These are phyloP conservation scores for Clunio marinus DNA, from an alignment of 2,888 invertebrate species.

Conservation along the genomic window DNA sequence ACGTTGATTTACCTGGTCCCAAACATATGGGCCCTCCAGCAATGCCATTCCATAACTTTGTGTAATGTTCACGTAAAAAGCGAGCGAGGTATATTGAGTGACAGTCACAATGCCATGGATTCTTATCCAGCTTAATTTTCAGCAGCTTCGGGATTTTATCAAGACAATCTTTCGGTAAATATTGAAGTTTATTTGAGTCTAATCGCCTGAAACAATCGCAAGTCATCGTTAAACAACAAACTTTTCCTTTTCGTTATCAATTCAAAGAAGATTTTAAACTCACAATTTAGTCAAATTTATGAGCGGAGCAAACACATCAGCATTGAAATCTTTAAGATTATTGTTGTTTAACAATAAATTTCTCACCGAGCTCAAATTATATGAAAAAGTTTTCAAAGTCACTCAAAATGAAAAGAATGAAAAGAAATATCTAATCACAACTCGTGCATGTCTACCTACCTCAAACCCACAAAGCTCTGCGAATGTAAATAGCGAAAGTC, in stretches of 20 bases:
- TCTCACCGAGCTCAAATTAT: constrained; percentile 45
- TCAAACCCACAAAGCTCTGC: constrained; percentile 53
- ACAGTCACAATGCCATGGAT: constrained; percentile 64
- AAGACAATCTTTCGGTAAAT: constrained; percentile 58
- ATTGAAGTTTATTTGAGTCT: constrained; percentile 61
- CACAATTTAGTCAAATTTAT: constrained; percentile 54
- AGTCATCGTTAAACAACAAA: constrained; percentile 43
- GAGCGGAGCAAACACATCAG: constrained; percentile 50
- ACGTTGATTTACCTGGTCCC: constrained; percentile 47
- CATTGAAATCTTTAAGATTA: constrained; percentile 52
- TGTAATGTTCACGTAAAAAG: constrained; percentile 54
- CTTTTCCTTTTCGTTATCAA: neutral
- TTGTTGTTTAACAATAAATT: constrained; percentile 61
- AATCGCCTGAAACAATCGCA: constrained; percentile 52
- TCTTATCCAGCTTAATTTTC: constrained; percentile 59
- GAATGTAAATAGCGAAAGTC: constrained; percentile 51
- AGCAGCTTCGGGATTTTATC: constrained; percentile 56
- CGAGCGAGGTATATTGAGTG: constrained; percentile 61
- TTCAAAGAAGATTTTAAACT: constrained; percentile 49
- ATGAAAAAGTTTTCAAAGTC: neutral
- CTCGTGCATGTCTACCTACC: constrained; percentile 43
- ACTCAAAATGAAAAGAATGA: neutral
- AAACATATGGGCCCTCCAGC: constrained; percentile 52
- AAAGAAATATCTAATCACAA: neutral
- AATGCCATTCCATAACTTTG: constrained; percentile 53